phyloP scores from a whole-genome alignment of 2,888 invertebrate genomes.

The Andrena haemorrhoa region DNA sequence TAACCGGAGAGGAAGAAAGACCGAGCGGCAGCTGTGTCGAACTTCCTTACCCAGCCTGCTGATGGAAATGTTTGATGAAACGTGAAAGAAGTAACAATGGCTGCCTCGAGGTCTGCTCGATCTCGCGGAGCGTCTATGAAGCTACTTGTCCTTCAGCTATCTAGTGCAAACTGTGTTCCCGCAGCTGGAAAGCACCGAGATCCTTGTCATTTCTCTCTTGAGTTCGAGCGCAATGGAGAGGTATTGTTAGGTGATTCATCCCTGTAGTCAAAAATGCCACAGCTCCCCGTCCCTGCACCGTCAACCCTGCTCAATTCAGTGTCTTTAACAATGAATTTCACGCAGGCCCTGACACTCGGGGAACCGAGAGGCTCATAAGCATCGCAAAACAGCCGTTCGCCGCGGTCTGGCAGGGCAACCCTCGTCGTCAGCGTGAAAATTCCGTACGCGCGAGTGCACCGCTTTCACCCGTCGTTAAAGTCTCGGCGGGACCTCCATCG shows the following conservation, averaged over 20 bases:
- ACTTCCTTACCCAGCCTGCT: not conserved
- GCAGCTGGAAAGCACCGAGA: too few species aligned
- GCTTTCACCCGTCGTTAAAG: conserved; percentile 59
- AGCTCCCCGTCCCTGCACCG: not conserved
- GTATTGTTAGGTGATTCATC: not conserved
- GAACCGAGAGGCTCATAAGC: not conserved
- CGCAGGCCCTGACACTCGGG: not conserved
- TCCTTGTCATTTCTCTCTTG: not conserved
- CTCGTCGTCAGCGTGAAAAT: conserved; percentile 57
- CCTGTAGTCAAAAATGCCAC: not conserved
- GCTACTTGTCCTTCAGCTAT: too few species aligned
- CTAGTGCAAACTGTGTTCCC: too few species aligned
- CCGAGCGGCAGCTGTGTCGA: not conserved
- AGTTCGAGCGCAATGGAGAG: not conserved
- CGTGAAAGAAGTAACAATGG: not conserved
- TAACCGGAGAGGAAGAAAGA: not conserved
- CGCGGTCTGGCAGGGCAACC: not conserved
- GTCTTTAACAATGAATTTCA: not conserved
- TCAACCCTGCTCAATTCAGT: not conserved
- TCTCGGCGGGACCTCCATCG: conserved; percentile 52
- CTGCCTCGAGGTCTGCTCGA: not conserved
- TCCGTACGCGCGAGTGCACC: conserved; percentile 51
- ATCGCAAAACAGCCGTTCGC: conserved; percentile 13
- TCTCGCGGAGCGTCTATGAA: too few species aligned
- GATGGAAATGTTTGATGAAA: conserved; percentile 22